phyloP scores from a whole-genome alignment of 92 coral and sea anemone genomes.

The Epizoanthus scotinus region DNA sequence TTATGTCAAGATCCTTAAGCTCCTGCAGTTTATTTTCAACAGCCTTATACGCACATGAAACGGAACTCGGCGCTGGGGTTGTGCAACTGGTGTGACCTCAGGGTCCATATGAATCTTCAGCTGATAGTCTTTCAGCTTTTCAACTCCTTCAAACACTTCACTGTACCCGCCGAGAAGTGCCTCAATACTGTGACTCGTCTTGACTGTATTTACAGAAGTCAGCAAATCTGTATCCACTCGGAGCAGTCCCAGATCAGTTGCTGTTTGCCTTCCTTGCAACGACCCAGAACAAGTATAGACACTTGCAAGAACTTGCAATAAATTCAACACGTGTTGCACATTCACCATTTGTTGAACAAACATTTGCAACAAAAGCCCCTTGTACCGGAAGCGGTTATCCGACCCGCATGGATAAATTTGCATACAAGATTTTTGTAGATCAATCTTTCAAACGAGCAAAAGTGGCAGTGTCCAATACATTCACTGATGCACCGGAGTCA shows the following conservation, averaged over 20 bases:
- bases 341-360: not conserved
- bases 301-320: no score
- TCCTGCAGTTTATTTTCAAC: no score
- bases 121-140: not conserved
- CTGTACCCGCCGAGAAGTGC: not conserved
- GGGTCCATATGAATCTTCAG: not conserved
- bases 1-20: no score
- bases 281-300: constrained; percentile 18
- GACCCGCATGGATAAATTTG: no score
- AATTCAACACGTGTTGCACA: constrained; percentile 29
- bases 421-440: no score
- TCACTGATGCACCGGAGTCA: constrained; percentile 43
- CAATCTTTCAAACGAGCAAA: no score
- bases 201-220: not conserved
- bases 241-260: constrained; percentile 42
- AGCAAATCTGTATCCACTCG: constrained; percentile 35
- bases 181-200: not conserved
- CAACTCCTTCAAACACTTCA: not conserved
- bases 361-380: not conserved
- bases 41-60: no score
- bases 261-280: constrained; percentile 40
- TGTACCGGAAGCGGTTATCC: no score
- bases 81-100: no score
- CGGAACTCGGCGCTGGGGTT: no score
- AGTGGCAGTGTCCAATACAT: no score